Evolutionary conservation across 2,113 vertebrate genomes (phyloP).

Genomic region (Chiloscyllium plagiosum): DNA sequence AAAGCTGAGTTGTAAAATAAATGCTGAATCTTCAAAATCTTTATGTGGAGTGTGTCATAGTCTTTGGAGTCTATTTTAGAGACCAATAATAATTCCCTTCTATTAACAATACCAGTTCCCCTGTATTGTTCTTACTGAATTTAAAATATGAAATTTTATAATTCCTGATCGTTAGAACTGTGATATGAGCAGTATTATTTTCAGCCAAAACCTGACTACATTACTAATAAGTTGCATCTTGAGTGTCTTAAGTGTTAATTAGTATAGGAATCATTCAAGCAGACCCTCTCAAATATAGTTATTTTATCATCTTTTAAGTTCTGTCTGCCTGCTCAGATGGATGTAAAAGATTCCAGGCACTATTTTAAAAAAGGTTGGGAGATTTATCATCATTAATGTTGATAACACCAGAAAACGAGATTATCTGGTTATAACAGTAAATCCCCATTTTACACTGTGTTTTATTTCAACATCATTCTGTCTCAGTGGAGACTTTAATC

Average conservation of each 20-base stretch:
- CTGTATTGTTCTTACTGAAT: not conserved
- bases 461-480: too few relatives aligned
- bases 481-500: too few relatives aligned
- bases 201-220: not conserved
- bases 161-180: not conserved
- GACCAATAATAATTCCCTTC: not conserved
- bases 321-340: too few relatives aligned
- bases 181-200: not conserved
- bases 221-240: not conserved
- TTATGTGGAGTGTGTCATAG: not conserved
- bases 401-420: too few relatives aligned
- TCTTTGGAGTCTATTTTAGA: not conserved
- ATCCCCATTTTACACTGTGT: too few relatives aligned
- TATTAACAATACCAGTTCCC: not conserved
- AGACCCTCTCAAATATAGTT: not conserved
- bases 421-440: too few relatives aligned
- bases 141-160: not conserved
- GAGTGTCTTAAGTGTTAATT: not conserved
- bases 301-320: not conserved
- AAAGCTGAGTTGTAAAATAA: slow-evolving; percentile 30
- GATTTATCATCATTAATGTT: too few relatives aligned
- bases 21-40: slow-evolving; percentile 11
- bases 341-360: too few relatives aligned
- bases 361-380: too few relatives aligned
- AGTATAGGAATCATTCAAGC: not conserved